Conservation (phyloP, 64 coral and sea anemone genomes). For the Montipora sp. region DNA sequence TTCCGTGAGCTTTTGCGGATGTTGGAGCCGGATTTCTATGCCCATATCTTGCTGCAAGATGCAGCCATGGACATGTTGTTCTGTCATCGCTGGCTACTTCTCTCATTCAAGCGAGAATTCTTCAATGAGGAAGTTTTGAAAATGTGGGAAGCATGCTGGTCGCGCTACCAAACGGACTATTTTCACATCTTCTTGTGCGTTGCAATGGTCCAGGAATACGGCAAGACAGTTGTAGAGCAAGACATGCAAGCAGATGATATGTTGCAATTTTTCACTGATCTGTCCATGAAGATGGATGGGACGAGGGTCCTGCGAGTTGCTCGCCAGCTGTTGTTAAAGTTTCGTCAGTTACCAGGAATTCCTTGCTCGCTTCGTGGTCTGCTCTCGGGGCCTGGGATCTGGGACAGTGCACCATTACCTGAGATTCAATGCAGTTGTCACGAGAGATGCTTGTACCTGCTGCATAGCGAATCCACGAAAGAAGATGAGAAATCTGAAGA, state of each 20-base stretch:
- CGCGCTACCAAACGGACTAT: slow-evolving; percentile 95
- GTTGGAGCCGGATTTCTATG: slow-evolving; percentile 84
- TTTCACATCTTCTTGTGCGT: slow-evolving; percentile 98
- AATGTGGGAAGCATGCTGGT: slow-evolving; percentile 99
- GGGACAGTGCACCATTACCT: slow-evolving; percentile 96
- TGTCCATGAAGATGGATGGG: slow-evolving; percentile 98
- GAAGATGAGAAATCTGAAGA: not conserved
- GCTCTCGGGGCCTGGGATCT: slow-evolving; percentile 90
- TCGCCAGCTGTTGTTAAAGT: slow-evolving; percentile 82
- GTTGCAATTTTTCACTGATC: slow-evolving; percentile 95
- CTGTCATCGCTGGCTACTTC: slow-evolving; percentile 95
- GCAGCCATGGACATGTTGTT: slow-evolving; percentile 91
- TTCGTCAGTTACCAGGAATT: slow-evolving; percentile 88
- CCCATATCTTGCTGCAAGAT: slow-evolving; percentile 84
- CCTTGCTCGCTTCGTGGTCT: slow-evolving; percentile 91
- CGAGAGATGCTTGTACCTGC: slow-evolving; percentile 8
- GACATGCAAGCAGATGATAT: slow-evolving; percentile 90
- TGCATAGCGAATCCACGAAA: not conserved
- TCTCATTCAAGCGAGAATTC: slow-evolving; percentile 99
- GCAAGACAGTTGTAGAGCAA: slow-evolving; percentile 52
- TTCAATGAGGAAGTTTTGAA: slow-evolving; percentile 76
- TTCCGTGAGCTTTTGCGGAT: slow-evolving; percentile 84
- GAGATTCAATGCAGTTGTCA: slow-evolving; percentile 91
- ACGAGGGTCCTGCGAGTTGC: slow-evolving; percentile 78
- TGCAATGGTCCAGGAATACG: slow-evolving; percentile 90